Evolutionary conservation across 2,113 vertebrate species (phyloP).

Genomic region (Alosa alosa): DNA sequence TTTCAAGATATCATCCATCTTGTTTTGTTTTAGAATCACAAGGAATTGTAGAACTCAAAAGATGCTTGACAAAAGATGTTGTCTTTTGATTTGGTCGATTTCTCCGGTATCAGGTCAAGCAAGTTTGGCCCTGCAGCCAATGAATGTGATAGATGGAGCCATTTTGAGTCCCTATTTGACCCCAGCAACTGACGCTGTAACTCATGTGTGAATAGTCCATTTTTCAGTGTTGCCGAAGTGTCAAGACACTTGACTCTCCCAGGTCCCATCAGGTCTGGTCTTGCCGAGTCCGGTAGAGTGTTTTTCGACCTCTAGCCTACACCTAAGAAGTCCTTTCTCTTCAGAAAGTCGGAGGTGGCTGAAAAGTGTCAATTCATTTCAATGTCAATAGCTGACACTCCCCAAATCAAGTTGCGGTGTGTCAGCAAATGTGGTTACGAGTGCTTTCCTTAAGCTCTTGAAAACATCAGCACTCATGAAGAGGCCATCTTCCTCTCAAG

Average conservation of each 20-base stretch:
- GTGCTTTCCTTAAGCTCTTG: not conserved
- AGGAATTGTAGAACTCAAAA: not conserved
- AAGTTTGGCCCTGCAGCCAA: slow-evolving; percentile 26
- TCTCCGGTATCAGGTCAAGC: slow-evolving; percentile 4
- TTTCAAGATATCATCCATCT: not conserved
- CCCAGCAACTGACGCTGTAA: not conserved
- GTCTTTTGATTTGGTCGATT: not conserved
- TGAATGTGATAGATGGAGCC: slow-evolving; percentile 20
- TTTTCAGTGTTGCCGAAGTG: not conserved
- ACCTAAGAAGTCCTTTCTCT: not conserved
- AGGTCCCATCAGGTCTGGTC: not conserved
- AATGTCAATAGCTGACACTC: not conserved
- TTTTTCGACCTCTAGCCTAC: not conserved
- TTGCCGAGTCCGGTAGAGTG: not conserved
- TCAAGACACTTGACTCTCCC: not conserved
- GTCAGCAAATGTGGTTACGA: not conserved
- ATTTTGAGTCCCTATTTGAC: not conserved
- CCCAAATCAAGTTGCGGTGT: not conserved
- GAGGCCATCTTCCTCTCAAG: not conserved
- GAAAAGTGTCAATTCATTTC: not conserved
- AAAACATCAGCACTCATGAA: not conserved
- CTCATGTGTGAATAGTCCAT: not conserved
- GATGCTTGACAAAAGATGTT: not conserved
- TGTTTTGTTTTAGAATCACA: not conserved
- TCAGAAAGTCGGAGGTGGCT: not conserved